These are phyloP conservation scores for Linyphia triangularis DNA, from an alignment of 2,888 invertebrate genomes.

Conservation along the genomic window DNA sequence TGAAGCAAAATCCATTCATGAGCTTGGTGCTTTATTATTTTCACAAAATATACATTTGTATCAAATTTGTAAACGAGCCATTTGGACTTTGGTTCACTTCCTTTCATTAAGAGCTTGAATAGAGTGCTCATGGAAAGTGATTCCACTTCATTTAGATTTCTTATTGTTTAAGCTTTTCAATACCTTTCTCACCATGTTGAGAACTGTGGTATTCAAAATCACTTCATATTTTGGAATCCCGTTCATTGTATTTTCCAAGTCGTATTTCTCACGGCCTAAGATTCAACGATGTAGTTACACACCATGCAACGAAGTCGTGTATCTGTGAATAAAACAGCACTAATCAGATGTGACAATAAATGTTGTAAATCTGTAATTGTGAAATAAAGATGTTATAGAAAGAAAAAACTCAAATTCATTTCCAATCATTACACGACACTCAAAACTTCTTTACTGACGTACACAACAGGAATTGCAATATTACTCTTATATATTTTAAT, in stretches of 20 bases:
- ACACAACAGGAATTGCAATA: too few species aligned
- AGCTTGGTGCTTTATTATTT: constrained; percentile 48
- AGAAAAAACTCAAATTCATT: too few species aligned
- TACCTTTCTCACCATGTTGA: not conserved
- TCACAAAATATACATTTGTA: constrained; percentile 17
- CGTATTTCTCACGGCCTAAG: constrained; percentile 34
- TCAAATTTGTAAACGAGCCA: constrained; percentile 21
- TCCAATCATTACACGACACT: too few species aligned
- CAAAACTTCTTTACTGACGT: too few species aligned
- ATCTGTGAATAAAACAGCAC: constrained; percentile 46
- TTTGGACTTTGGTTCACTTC: constrained; percentile 43
- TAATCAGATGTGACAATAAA: constrained; percentile 38
- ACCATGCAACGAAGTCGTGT: constrained; percentile 55
- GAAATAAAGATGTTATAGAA: constrained; percentile 54
- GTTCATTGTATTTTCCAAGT: constrained; percentile 31
- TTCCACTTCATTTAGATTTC: not conserved
- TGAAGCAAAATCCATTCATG: constrained; percentile 35
- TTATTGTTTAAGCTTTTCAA: not conserved
- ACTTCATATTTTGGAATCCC: not conserved
- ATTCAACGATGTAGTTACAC: constrained; percentile 54
- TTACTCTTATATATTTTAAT: too few species aligned
- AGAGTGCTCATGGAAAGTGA: constrained; percentile 52
- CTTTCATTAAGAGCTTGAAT: constrained; percentile 44
- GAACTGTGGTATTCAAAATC: not conserved
- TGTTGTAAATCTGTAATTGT: constrained; percentile 46